Percentiles rank a stretch among this genome's conserved stretches.
These are phyloP conservation scores for Drosophila gaucha DNA, from an alignment of 2,888 invertebrate genomes.

Conservation along the genomic window DNA sequence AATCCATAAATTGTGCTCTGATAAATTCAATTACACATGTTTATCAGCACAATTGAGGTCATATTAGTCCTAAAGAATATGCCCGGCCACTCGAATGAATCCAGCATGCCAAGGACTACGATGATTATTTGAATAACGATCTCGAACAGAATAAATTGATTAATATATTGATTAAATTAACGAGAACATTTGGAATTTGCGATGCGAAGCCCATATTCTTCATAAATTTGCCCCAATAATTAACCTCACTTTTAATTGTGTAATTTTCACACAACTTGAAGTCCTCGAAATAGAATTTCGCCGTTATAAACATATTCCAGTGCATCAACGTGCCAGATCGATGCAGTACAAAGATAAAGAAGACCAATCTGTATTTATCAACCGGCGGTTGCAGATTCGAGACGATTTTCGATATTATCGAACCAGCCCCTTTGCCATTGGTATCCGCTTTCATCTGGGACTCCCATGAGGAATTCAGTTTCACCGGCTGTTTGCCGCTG, in stretches of 20 bases:
- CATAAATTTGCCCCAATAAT: conserved; percentile 91
- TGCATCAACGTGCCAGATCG: conserved; percentile 97
- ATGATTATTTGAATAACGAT: conserved; percentile 94
- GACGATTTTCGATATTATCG: conserved; percentile 89
- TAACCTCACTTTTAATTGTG: conserved; percentile 84
- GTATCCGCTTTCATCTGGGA: conserved; percentile 89
- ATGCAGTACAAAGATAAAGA: conserved; percentile 94
- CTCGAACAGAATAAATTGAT: conserved; percentile 91
- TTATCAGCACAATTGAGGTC: conserved; percentile 91
- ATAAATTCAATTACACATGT: conserved; percentile 95
- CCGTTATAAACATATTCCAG: conserved; percentile 99
- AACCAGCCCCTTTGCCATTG: conserved; percentile 79
- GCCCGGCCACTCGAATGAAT: conserved; percentile 90
- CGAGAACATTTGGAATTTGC: conserved; percentile 96
- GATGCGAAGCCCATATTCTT: conserved; percentile 94
- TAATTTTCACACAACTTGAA: conserved; percentile 91
- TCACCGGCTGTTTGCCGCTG: conserved; percentile 85
- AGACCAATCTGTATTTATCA: conserved; percentile 93
- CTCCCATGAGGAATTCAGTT: conserved; percentile 95
- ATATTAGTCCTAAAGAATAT: conserved; percentile 95
- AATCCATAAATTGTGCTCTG: conserved; percentile 99
- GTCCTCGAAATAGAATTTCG: conserved; percentile 94
- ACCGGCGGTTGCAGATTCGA: conserved; percentile 91
- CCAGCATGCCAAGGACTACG: conserved; percentile 94
- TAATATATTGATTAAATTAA: conserved; percentile 97